A percentile compares a stretch with the other conserved stretches of the same genome.
Evolutionary conservation across 2,113 vertebrate genomes (phyloP).

Genomic region (Scolopax mira): DNA sequence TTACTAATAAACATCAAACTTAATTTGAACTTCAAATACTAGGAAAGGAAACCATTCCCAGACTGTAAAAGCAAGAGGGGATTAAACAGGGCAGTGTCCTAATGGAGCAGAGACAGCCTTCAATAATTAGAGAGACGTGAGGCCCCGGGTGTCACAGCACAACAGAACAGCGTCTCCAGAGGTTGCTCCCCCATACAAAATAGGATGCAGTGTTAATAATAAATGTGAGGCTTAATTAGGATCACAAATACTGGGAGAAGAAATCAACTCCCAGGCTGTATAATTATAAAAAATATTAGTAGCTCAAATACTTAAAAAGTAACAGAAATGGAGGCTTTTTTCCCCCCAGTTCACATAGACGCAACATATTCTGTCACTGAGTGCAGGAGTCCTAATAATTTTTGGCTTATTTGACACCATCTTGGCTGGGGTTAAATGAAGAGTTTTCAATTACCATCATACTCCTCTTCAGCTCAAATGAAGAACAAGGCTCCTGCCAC

Average conservation of each 20-base stretch:
- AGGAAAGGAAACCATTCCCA: slow-evolving; percentile 6
- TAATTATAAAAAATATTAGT: slow-evolving; percentile 52
- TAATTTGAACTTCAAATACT: slow-evolving; percentile 67
- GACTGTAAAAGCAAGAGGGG: not conserved
- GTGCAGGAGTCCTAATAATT: not conserved
- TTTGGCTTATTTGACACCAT: not conserved
- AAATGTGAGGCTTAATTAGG: slow-evolving; percentile 64
- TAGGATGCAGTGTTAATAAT: slow-evolving; percentile 53
- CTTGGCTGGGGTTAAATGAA: not conserved
- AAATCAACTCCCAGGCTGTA: slow-evolving; percentile 35
- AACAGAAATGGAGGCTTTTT: not conserved
- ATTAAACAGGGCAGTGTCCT: slow-evolving; percentile 43
- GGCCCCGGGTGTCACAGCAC: slow-evolving; percentile 34
- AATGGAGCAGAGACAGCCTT: slow-evolving; percentile 7
- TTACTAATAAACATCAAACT: slow-evolving; percentile 49
- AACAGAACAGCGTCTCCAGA: not conserved
- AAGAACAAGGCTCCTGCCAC: not conserved
- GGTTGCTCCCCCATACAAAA: not conserved
- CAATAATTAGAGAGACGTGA: slow-evolving; percentile 37
- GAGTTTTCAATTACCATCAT: not conserved
- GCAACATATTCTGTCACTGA: not conserved
- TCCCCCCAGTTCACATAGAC: not conserved
- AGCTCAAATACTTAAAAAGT: slow-evolving; percentile 11
- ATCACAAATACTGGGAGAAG: slow-evolving; percentile 43
- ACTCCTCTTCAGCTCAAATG: not conserved